Base-by-base conservation (phyloP, 2,888 invertebrate species). In the Oscheius sp. region DNA sequence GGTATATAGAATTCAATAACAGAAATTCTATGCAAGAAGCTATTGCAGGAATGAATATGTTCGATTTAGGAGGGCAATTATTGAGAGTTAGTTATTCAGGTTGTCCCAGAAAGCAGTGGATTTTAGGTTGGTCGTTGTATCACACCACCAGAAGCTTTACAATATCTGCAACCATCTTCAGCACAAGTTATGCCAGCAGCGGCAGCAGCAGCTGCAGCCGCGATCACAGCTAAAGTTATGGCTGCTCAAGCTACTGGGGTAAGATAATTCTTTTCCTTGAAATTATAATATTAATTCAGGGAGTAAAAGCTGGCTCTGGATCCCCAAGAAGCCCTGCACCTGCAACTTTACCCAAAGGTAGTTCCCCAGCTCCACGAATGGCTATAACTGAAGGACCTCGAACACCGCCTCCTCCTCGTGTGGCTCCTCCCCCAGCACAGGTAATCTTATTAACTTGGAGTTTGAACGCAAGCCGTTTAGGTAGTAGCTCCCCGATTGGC, bases 41-140 rank as follows among this genome's bases (percentile, higher is more conserved):
- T 77, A 96, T 99, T 83, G 93, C 95, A 0, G 95, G 95, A 84
- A 99, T 99, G 99, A 99, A 99, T 91, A 92, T 97, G 86, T 99
- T 99, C 91, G 99, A 99, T 91, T 92, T 99, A 46, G 99, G 98
- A 79, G 99, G 99, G 0, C 97, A 98, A 89, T 93, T 93, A 87
- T 90, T 96, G 23, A 91, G 95, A 82, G 96, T 99, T n/a, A 61
- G 80, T 71, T 35, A 35, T 6, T 35, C 3, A 3, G 5, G 9
- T 35, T 35, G n/a, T n/a, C n/a, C n/a, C n/a, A n/a, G n/a, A n/a
- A n/a, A n/a, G n/a, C n/a, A n/a, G n/a, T n/a, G n/a, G n/a, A n/a
- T n/a, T 88, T 9, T 84, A 90, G 83, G 83, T 83, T 89, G 87
- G 87, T 18, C 84, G 84, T 52, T 96, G 97, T 56, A 96, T 99